Evolutionary conservation across 2,113 vertebrate species (phyloP), one percentile per base, ranked within the genome.

Genomic region (Toxotes chatareus): DNA sequence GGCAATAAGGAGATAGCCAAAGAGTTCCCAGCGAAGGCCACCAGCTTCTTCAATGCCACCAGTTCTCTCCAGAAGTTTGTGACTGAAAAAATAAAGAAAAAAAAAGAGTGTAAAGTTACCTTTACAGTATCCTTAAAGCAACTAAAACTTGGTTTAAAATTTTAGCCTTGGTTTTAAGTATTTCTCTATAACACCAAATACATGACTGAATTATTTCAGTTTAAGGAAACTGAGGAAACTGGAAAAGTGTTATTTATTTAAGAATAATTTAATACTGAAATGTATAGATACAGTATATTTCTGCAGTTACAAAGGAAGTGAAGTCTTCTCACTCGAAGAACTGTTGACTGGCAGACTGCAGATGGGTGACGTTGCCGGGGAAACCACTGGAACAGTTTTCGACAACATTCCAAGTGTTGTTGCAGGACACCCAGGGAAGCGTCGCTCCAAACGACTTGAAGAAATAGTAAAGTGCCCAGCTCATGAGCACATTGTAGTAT

Each of bases 401-500:
- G 2, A 76, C 46, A 2, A 51, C 40, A 61, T 95, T 95, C 94
- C 95, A 95, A 4, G 94, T 95, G 83, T 92, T 94, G 86, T 94
- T 94, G 82, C 95, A 96, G 59, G 92, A 92, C 12, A 38, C 89
- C 95, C 95, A 96, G 2, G 94, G 95, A 7, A 94, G 89, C 0
- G 84, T 59, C 2, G 80, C 61, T 57, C 67, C 85, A 1, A 96
- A 95, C 1, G 95, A 95, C 84, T 92, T 89, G 83, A 95, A 91
- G 19, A 96, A 79, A 88, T 95, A 96, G 79, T 85, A 95, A 42
- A 96, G 85, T 7, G 93, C 82, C 95, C 95, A 96, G 86, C 88
- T 87, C 55, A 96, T 92, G 73, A 95, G 84, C 66, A 95, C 93
- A 64, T 94, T 96, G 92, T 95, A 93, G 92, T 95, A 96, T 2